Evolutionary conservation across 1,140 invertebrate species (phyloP), one percentile per base, ranked within the genome.

Genomic region (Belonocnema kinseyi): DNA sequence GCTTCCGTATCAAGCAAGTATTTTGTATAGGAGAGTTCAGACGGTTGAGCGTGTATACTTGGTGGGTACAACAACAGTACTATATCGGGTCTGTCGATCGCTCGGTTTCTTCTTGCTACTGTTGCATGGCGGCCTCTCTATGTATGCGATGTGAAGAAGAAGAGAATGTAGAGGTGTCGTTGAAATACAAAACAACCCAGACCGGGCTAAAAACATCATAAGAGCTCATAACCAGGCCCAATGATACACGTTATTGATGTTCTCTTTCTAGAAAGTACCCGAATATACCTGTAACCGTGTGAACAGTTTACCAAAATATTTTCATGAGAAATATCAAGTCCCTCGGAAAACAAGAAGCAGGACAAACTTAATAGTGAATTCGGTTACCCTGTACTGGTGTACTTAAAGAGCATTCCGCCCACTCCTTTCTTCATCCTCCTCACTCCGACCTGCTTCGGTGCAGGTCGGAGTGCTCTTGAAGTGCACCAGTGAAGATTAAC

Each of bases 171-270:
- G 75, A 81, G 51, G 76, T 82, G 82, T 85, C 84, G 70, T 85
- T 85, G 85, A 85, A 85, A 84, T 82, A 80, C 77, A 78, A 82
- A 84, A 85, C 80, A 83, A 85, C 77, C 73, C 58, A 73, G 77
- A 79, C 53, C 84, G 80, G 83, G 77, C 84, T 85, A 85, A 85
- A 84, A 84, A 86, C 81, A 71, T 75, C 74, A 54, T 33, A 61
- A 78, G 79, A 75, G 75, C 58, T 75, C 77, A 70, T 76, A 66
- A 54, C 77, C 70, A 81, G 76, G 76, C 72, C 52, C 13, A 72
- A 74, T 40, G 46, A 66, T 76, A 10, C 71, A 72, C 73, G 16
- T 61, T 26, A 16, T 72, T 46, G 14, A 50, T 40, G 52, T 79
- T 66, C 54, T 14, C 58, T 66, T 19, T 66, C 26, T n/a, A 66